Conservation (phyloP, 2,113 vertebrate genomes). For the Illadopsis cleaveri region DNA sequence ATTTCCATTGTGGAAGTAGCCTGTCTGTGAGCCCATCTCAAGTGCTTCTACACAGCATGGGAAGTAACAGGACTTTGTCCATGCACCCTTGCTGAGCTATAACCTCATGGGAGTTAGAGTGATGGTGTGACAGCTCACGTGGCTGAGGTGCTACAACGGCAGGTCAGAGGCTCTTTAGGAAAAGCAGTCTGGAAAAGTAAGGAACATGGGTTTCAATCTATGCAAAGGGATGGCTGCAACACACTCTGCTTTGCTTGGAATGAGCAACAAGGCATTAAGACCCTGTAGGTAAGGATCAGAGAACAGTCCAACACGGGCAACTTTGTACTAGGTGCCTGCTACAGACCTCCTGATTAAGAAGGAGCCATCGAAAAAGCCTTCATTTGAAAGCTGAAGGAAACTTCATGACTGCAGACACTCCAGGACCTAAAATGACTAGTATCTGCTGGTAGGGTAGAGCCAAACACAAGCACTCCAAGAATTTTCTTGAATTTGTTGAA, state of each 20-base stretch:
- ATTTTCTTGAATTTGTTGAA: not conserved
- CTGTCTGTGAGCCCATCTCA: not conserved
- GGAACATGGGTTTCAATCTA: not conserved
- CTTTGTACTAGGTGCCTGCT: not conserved
- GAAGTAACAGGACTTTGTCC: not conserved
- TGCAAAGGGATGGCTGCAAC: not conserved
- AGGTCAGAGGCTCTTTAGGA: not conserved
- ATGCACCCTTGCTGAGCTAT: rapidly evolving
- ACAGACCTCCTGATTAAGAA: not conserved
- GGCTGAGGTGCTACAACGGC: not conserved
- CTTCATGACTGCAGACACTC: not conserved
- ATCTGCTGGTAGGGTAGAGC: not conserved
- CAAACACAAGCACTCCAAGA: not conserved
- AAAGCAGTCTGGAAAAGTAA: not conserved
- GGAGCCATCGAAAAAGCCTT: not conserved
- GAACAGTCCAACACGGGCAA: not conserved
- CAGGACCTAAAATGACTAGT: not conserved
- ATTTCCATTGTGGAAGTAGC: not conserved
- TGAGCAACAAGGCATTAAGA: not conserved
- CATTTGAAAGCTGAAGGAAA: not conserved
- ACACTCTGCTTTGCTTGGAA: not conserved
- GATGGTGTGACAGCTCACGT: not conserved
- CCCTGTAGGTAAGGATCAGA: not conserved
- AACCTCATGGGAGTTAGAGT: not conserved
- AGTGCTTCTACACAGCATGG: not conserved